These are phyloP conservation scores for Vulpes lagopus DNA, from an alignment of 2,113 vertebrate species.

Conservation along the genomic window DNA sequence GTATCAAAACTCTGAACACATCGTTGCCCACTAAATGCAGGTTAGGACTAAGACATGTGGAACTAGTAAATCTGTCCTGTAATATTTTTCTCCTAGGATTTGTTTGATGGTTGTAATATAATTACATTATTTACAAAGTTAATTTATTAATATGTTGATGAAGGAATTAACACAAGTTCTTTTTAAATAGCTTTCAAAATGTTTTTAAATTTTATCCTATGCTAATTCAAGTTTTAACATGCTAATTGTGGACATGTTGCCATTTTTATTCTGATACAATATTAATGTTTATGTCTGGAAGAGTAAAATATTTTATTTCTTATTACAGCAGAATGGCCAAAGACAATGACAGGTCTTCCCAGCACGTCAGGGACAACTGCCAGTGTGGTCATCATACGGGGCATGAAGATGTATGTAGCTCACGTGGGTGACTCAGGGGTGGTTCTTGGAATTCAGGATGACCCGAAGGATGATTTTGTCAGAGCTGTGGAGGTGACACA, in stretches of 20 bases:
- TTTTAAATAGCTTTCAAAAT: conserved; percentile 44
- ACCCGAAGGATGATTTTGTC: conserved; percentile 92
- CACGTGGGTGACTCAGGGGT: conserved; percentile 98
- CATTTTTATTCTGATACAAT: conserved; percentile 1
- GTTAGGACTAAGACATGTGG: background rate
- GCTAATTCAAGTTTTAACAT: conserved; percentile 52
- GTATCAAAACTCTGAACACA: conserved; percentile 28
- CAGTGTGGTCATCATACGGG: conserved; percentile 96
- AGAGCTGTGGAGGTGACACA: conserved; percentile 97
- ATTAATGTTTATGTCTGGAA: conserved; percentile 37
- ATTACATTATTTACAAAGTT: conserved; percentile 45
- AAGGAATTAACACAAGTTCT: background rate
- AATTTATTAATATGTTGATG: background rate
- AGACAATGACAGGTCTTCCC: conserved; percentile 97
- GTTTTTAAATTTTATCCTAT: conserved; percentile 37
- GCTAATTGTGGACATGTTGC: background rate
- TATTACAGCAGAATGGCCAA: conserved; percentile 96
- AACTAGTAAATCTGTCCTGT: conserved; percentile 1
- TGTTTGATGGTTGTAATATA: conserved; percentile 14
- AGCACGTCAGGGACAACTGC: conserved; percentile 98
- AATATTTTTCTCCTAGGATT: conserved; percentile 37
- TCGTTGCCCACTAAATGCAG: background rate
- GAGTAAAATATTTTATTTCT: conserved; percentile 54
- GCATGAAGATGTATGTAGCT: conserved; percentile 96
- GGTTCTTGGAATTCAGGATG: conserved; percentile 95